Conservation (phyloP, 2,888 invertebrate species). For the Epinotia bilunana region DNA sequence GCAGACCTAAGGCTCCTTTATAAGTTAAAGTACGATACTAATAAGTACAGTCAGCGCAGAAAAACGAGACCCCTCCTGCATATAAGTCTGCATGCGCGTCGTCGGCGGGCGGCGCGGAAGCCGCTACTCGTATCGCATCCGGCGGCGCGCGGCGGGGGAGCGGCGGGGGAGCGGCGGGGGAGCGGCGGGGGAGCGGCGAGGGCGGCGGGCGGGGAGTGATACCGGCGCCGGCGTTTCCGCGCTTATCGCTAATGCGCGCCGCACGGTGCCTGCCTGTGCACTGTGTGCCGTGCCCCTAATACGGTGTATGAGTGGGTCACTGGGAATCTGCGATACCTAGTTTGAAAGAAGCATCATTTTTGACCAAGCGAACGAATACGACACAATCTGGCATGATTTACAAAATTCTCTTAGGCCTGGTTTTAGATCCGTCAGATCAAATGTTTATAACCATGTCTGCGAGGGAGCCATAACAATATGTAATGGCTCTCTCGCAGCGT, state of each 20-base stretch:
- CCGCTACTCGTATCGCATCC: slow-evolving; percentile 21
- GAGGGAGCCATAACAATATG: no score
- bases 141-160: neutral
- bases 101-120: neutral
- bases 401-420: no score
- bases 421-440: no score
- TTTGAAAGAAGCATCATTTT: neutral
- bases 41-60: no score
- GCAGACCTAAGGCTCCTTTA: no score
- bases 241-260: slow-evolving; percentile 28
- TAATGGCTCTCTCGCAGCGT: neutral
- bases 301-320: neutral
- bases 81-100: neutral
- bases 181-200: neutral
- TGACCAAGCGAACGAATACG: no score
- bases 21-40: no score
- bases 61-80: no score
- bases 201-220: neutral
- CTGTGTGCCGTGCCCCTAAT: slow-evolving; percentile 9
- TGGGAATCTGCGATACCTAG: neutral
- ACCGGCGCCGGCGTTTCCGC: slow-evolving; percentile 19
- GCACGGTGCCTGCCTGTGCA: neutral
- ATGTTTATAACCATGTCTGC: no score
- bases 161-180: neutral
- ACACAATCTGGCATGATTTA: no score